Evolutionary conservation across 2,113 vertebrate species (phyloP), one percentile per base, ranked within the genome.

Genomic region (Nyctereutes procyonoides): DNA sequence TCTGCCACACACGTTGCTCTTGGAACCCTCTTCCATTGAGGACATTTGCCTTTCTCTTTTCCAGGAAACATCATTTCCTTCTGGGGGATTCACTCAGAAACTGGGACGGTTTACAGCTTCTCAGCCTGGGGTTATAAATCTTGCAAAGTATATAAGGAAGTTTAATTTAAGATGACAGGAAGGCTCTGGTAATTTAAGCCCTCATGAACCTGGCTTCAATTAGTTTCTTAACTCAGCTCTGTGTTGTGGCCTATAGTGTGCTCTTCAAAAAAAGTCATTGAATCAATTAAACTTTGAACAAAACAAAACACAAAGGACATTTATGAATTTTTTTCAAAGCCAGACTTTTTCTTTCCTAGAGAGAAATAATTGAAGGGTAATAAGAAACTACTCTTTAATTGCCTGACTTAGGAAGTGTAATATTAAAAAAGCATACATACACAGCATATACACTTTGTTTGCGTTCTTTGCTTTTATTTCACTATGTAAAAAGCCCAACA

Each of bases 131-230:
- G 96, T 96, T 95, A 92, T 96, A 96, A 96, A 97, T 97, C 92
- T 85, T 85, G 71, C 90, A 74, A 96, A 85, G 84, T 88, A 65
- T 93, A 85, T 84, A 95, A 96, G 92, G 63, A 95, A 84, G 87
- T 96, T 92, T 97, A 97, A 98, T 97, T 96, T 84, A 94, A 91
- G 84, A 96, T 98, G 98, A 97, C 97, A 97, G 88, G 81, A 90
- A 97, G 60, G 74, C 90, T 81, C 48, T 87, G 56, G 97, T 94
- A 88, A 97, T 95, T 90, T 92, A 96, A 97, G 53, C 90, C 76
- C 48, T 86, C 30, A 0, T 11, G 90, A 96, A 62, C 94, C 97
- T 98, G 97, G 90, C 71, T 96, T 96, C 95, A 97, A 92, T 98
- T 97, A 96, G 92, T 85, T 88, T 60, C 90, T 87, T 93, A 51